phyloP scores from a whole-genome alignment of 2,888 invertebrate species.

The Leptinotarsa peninsularis region DNA sequence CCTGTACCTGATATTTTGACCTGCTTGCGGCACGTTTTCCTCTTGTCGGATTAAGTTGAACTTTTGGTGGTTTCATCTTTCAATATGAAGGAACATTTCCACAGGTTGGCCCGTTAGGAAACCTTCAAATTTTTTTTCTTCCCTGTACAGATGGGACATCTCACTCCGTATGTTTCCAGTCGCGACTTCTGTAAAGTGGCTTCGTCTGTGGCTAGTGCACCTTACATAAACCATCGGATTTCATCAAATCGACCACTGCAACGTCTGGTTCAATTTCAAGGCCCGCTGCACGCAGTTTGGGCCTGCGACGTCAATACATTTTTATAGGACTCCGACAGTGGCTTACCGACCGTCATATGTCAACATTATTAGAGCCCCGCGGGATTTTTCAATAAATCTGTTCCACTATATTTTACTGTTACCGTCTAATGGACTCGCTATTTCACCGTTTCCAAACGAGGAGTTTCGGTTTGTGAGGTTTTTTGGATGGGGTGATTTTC shows the following conservation, averaged over 20 bases:
- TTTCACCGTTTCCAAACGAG: conserved; percentile 18
- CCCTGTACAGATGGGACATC: too few relatives aligned
- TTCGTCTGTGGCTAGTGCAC: conserved; percentile 30
- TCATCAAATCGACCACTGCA: conserved; percentile 58
- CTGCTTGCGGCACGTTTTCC: too few relatives aligned
- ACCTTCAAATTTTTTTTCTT: too few relatives aligned
- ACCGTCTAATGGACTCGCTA: conserved; percentile 24
- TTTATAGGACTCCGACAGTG: conserved; percentile 39
- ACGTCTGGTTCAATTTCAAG: conserved; percentile 57
- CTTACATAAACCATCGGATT: conserved; percentile 59
- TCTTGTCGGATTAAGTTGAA: too few relatives aligned
- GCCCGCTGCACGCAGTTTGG: conserved; percentile 50
- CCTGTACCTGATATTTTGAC: too few relatives aligned
- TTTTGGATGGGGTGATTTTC: neutral
- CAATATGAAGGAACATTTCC: too few relatives aligned
- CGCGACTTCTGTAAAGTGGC: neutral
- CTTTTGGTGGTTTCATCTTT: too few relatives aligned
- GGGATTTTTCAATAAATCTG: conserved; percentile 57
- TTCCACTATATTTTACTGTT: conserved; percentile 50
- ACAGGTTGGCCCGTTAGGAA: too few relatives aligned
- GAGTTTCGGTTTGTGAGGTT: neutral
- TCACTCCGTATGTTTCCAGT: neutral
- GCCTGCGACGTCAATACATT: conserved; percentile 47
- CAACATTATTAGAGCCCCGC: conserved; percentile 55
- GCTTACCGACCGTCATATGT: conserved; percentile 51